Base-by-base conservation (phyloP, 2,888 invertebrate genomes). In the Drosophila lutescens region DNA sequence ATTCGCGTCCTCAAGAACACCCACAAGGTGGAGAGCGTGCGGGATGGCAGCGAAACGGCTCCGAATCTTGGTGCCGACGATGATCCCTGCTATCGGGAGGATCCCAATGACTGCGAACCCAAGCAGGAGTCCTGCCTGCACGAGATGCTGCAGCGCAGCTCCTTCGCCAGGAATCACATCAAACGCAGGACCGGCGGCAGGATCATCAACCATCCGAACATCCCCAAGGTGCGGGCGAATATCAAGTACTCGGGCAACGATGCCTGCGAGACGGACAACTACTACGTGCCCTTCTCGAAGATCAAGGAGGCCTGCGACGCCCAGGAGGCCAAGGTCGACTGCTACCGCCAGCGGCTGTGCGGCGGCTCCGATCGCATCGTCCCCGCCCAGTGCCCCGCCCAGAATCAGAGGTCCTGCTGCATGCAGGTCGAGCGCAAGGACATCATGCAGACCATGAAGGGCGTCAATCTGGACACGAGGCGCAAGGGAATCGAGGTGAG, bases 211-310 rank as follows among this genome's bases (percentile, higher is more conserved):
- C 81, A 90, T 57, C 90, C 90, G 5, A 83, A 82, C n/a, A 80
- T 91, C 54, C 90, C 91, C 9, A 86, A 89, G 62, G 80, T 92
- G 32, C 88, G 91, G 6, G 92, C 91, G 4, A 92, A 91, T 54
- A 90, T 92, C 20, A 92, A 92, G 65, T 92, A 92, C 68, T 90
- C 92, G 0, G 91, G 83, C 23, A 90, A 90, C 73, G 91, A 91
- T 58, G 57, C 76, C 58, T 90, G 91, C 57, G 76, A 75, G 23
- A 46, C 83, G 26, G 76, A 87, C 7, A 87, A 91, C 49, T 90
- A 85, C 47, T 80, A 90, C 51, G 89, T 91, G 49, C 90, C 90
- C 5, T 90, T 86, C 68, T 82, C 83, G 13, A 90, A 89, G 63
- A 85, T 90, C 34, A 90, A 88, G 67, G 77, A 89, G 46, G 75